phyloP scores from a whole-genome alignment of 2,797 vertebrate species.

The Lutjanus campechanus region DNA sequence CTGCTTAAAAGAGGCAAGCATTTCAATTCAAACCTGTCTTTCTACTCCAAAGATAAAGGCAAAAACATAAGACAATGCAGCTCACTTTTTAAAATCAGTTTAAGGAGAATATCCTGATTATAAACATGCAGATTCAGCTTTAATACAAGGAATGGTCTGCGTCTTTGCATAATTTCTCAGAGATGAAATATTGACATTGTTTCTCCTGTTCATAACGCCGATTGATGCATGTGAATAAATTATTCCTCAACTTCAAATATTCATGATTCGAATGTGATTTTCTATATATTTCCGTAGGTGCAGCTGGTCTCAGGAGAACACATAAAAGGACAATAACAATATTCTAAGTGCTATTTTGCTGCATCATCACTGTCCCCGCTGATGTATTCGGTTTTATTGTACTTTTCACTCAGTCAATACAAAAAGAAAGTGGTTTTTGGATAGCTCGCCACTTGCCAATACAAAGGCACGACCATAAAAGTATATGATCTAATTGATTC shows the following conservation, averaged over 20 bases:
- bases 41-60: constrained; percentile 16
- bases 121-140: constrained; percentile 67
- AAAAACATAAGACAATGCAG: constrained; percentile 8
- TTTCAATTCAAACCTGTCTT: neutral
- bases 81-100: constrained; percentile 27
- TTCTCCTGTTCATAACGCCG: constrained; percentile 60
- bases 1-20: neutral
- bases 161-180: constrained; percentile 50
- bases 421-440: constrained; percentile 74
- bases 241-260: constrained; percentile 76
- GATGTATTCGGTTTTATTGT: constrained; percentile 78
- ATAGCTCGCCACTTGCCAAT: constrained; percentile 75
- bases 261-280: constrained; percentile 76
- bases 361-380: constrained; percentile 74
- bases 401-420: constrained; percentile 79
- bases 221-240: constrained; percentile 74
- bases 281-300: constrained; percentile 58
- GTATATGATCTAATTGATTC: constrained; percentile 83
- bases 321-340: constrained; percentile 77
- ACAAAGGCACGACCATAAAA: constrained; percentile 77
- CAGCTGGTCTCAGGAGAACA: constrained; percentile 66
- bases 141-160: constrained; percentile 16
- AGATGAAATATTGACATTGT: constrained; percentile 74
- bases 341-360: constrained; percentile 78
- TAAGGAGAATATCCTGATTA: constrained; percentile 36